A percentile compares a stretch with the other conserved stretches of the same genome.
Evolutionary conservation across 1,140 invertebrate species (phyloP).

Genomic region (Bombus impatiens): DNA sequence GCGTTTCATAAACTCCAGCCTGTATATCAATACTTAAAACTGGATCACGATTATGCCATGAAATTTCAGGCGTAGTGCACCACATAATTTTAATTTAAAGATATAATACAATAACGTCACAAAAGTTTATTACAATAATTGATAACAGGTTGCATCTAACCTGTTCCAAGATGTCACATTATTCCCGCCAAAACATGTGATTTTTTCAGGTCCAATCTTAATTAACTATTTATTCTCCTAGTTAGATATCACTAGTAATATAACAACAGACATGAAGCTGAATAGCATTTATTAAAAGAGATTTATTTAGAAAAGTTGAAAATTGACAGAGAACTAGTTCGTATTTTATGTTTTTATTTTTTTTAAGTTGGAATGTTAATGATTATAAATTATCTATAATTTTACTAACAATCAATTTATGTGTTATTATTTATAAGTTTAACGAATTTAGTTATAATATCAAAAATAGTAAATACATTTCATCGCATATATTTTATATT

Average conservation of each 20-base stretch:
- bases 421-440: not conserved
- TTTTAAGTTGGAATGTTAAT: not conserved
- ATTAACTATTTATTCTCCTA: not conserved
- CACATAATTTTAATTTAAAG: slow-evolving; percentile 86
- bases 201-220: not conserved
- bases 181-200: slow-evolving; percentile 45
- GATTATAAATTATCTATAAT: not conserved
- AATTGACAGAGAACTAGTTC: not conserved
- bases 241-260: not conserved
- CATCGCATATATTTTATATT: not conserved
- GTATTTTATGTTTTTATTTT: not conserved
- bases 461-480: not conserved
- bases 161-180: slow-evolving; percentile 30
- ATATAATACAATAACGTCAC: slow-evolving; percentile 65
- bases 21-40: slow-evolving; percentile 96
- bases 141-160: slow-evolving; percentile 21
- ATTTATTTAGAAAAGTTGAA: not conserved
- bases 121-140: not conserved
- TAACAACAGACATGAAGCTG: not conserved
- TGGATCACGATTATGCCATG: slow-evolving; percentile 98
- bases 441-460: not conserved
- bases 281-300: not conserved
- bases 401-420: not conserved
- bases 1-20: slow-evolving; percentile 78
- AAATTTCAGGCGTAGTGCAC: slow-evolving; percentile 97